A percentile compares a stretch with the other conserved stretches of the same genome.
phyloP scores from a whole-genome alignment of 2,113 vertebrate species.

The Gopherus flavomarginatus region DNA sequence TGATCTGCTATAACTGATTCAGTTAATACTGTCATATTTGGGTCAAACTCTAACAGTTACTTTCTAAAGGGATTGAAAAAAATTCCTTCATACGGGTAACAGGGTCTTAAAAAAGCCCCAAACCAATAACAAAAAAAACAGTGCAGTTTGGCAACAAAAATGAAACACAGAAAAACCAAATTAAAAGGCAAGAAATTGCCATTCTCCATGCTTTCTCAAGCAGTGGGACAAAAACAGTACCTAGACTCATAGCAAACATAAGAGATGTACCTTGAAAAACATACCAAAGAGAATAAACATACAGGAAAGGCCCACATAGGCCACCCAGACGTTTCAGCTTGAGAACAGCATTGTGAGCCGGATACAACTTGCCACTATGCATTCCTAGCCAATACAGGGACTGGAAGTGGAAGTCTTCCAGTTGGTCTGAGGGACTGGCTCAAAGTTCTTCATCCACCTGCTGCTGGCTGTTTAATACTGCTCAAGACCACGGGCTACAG shows the following conservation, averaged over 20 bases:
- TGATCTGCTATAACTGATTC: background rate
- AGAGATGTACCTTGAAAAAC: background rate
- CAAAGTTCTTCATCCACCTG: background rate
- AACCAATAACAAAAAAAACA: background rate
- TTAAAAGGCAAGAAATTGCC: background rate
- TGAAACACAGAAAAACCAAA: background rate
- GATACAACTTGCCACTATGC: background rate
- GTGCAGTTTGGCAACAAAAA: background rate
- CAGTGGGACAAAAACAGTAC: background rate
- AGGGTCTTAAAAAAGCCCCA: background rate
- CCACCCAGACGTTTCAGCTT: background rate
- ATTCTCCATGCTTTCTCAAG: accelerated
- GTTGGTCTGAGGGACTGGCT: background rate
- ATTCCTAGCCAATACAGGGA: background rate
- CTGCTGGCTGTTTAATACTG: background rate
- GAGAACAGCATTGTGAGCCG: background rate
- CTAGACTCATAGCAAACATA: background rate
- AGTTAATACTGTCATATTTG: no score
- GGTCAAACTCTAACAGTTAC: background rate
- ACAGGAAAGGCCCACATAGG: background rate
- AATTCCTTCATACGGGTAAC: background rate
- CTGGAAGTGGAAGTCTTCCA: background rate
- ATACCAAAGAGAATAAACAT: background rate
- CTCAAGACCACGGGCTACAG: background rate
- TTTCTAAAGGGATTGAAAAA: background rate